phyloP scores from a whole-genome alignment of 2,888 invertebrate species.

The Caenorhabditis macrosperma region DNA sequence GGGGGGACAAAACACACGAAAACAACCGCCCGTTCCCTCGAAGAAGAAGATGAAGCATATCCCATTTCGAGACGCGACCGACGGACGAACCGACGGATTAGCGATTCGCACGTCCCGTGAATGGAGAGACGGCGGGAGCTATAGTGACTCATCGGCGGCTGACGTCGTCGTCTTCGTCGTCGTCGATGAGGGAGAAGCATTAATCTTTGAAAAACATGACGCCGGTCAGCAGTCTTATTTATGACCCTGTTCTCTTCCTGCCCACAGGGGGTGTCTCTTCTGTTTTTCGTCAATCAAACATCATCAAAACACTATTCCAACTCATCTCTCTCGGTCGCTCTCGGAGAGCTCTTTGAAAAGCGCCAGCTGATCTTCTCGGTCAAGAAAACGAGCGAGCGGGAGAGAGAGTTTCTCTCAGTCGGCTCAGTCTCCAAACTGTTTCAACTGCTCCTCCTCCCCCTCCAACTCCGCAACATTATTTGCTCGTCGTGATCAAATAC shows the following conservation, averaged over 20 bases:
- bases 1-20: background rate
- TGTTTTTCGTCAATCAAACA: background rate
- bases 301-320: background rate
- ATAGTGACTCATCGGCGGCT: no score
- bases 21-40: background rate
- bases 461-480: constrained; percentile 43
- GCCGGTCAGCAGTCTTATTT: background rate
- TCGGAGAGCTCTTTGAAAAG: background rate
- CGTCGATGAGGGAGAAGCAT: no score
- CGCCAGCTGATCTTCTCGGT: constrained; percentile 1
- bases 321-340: background rate
- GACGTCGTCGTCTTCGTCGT: no score
- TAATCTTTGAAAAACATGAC: background rate
- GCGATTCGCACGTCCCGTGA: no score
- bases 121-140: no score
- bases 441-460: background rate
- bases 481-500: constrained; percentile 57
- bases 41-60: no score
- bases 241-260: no score
- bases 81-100: no score
- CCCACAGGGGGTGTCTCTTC: background rate
- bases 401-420: background rate
- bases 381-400: constrained; percentile 5
- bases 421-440: constrained; percentile 18
- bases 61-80: no score